phyloP scores from a whole-genome alignment of 2,888 invertebrate genomes.

The Galeruca laticollis region DNA sequence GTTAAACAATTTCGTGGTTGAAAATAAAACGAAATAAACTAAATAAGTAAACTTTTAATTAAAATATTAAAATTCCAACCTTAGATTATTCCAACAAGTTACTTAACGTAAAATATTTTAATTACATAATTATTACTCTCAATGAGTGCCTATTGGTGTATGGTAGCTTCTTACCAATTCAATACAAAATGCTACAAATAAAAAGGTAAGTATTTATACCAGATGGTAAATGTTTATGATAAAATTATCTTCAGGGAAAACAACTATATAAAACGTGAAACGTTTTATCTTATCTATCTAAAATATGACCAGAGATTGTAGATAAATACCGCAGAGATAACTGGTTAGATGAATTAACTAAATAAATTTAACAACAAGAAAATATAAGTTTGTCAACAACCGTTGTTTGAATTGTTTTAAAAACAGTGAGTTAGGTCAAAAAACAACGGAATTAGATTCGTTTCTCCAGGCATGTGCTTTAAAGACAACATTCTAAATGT shows the following conservation, averaged over 20 bases:
- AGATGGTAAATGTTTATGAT: constrained; percentile 1
- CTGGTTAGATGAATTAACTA: neutral
- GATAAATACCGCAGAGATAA: neutral
- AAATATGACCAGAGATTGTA: neutral
- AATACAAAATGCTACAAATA: constrained; percentile 4
- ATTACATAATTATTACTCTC: constrained; percentile 11
- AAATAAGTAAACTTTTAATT: constrained; percentile 1
- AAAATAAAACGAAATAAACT: neutral
- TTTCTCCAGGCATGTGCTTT: no score
- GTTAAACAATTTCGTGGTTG: constrained; percentile 10
- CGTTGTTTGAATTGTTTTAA: neutral
- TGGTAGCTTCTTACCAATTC: neutral
- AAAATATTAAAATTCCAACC: constrained; percentile 11
- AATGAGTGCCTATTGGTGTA: constrained; percentile 13
- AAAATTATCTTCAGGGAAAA: neutral
- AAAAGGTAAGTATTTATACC: constrained; percentile 1
- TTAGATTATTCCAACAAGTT: constrained; percentile 5
- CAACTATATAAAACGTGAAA: neutral
- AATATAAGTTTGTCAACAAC: neutral
- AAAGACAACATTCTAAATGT: no score
- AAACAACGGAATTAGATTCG: no score
- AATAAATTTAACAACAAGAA: neutral
- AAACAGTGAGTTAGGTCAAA: no score
- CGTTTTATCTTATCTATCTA: constrained; percentile 1
- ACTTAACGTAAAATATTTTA: constrained; percentile 9